Evolutionary conservation across 2,797 vertebrate genomes (phyloP).

Genomic region (Epinephelus awoara): DNA sequence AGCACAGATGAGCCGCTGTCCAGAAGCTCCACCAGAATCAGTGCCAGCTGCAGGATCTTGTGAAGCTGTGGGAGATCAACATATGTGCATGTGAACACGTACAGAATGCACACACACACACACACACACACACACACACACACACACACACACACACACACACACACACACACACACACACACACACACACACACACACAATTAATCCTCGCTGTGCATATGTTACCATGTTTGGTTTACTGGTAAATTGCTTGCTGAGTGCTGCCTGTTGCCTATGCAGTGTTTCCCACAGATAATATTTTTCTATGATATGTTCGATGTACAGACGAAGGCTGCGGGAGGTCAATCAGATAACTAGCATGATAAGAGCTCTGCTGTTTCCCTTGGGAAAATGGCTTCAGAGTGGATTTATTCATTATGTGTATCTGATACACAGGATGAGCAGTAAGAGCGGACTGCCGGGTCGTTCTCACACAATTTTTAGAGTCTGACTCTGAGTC

Average conservation of each 20-base stretch:
- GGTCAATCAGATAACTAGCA: constrained; percentile 69
- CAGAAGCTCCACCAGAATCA: constrained; percentile 94
- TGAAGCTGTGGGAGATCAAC: constrained; percentile 89
- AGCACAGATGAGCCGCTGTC: constrained; percentile 96
- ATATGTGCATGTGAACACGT: constrained; percentile 60
- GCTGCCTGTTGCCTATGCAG: constrained; percentile 36
- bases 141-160: constrained; percentile 16
- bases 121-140: constrained; percentile 7
- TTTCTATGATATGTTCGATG: constrained; percentile 53
- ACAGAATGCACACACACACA: constrained; percentile 14
- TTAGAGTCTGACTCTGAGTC: constrained; percentile 10
- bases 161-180: not conserved
- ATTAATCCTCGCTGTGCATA: constrained; percentile 58
- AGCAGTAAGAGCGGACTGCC: constrained; percentile 37
- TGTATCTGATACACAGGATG: constrained; percentile 69
- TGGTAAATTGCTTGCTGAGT: constrained; percentile 48
- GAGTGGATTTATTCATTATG: constrained; percentile 67
- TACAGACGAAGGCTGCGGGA: constrained; percentile 58
- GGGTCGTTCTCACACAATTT: constrained; percentile 60
- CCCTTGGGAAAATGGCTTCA: constrained; percentile 71
- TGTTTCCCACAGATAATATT: constrained; percentile 73
- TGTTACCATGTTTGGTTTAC: constrained; percentile 54
- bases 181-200: constrained; percentile 19
- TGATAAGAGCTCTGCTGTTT: constrained; percentile 63
- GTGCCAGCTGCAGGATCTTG: constrained; percentile 94